phyloP scores from a whole-genome alignment of 2,888 invertebrate species.

The Ophioninae sp. region DNA sequence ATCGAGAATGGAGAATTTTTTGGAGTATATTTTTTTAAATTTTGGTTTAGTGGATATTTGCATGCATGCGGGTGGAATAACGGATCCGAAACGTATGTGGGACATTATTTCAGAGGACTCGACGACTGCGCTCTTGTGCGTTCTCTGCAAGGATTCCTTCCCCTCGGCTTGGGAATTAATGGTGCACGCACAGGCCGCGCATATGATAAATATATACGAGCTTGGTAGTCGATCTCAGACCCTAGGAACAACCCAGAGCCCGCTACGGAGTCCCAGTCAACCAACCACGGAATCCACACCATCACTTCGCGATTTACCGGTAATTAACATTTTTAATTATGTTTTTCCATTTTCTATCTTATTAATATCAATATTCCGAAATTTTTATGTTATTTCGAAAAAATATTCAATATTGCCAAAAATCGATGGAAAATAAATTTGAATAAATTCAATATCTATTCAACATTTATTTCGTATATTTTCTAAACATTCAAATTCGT shows the following conservation, averaged over 20 bases:
- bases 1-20: too few relatives aligned
- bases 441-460: too few relatives aligned
- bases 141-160: slow-evolving; percentile 86
- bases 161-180: slow-evolving; percentile 86
- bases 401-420: too few relatives aligned
- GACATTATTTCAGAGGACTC: slow-evolving; percentile 68
- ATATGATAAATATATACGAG: slow-evolving; percentile 87
- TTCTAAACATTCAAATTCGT: too few relatives aligned
- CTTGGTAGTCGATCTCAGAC: slow-evolving; percentile 80
- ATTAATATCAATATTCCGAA: not conserved
- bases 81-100: not conserved
- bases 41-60: not conserved
- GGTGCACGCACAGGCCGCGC: slow-evolving; percentile 87
- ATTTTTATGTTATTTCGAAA: not conserved
- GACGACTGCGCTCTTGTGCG: slow-evolving; percentile 84
- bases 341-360: not conserved
- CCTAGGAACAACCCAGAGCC: slow-evolving; percentile 74
- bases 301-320: slow-evolving; percentile 63
- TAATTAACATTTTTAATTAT: not conserved
- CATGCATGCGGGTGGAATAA: not conserved
- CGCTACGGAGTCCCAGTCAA: slow-evolving; percentile 74
- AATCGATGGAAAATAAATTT: too few relatives aligned
- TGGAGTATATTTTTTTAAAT: not conserved
- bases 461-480: too few relatives aligned
- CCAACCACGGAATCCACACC: slow-evolving; percentile 74